phyloP scores from a whole-genome alignment of 2,113 vertebrate genomes.

The Procavia capensis region DNA sequence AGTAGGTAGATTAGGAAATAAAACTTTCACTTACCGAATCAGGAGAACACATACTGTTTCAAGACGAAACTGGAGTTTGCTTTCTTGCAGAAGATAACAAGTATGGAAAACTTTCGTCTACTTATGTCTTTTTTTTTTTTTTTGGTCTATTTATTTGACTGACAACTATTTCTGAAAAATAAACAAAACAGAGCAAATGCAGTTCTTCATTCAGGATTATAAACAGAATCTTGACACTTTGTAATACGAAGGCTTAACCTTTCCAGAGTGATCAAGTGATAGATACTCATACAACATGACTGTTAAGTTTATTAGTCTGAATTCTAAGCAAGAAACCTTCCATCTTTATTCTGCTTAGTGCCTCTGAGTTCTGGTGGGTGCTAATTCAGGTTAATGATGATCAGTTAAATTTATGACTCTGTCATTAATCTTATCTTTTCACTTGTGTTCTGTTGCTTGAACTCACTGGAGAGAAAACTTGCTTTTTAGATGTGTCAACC shows the following conservation, averaged over 20 bases:
- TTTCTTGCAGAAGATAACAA: neutral
- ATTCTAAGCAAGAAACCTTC: neutral
- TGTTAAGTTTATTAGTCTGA: too few species aligned
- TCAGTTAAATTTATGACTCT: neutral
- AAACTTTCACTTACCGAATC: neutral
- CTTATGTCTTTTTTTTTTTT: neutral
- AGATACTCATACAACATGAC: neutral
- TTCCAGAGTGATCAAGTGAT: neutral
- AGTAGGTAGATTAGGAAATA: neutral
- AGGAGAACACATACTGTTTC: neutral
- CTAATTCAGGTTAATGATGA: neutral
- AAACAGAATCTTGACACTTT: neutral
- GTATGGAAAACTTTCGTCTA: neutral
- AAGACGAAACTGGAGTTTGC: neutral
- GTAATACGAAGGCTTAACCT: neutral
- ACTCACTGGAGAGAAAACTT: neutral
- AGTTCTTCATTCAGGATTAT: neutral
- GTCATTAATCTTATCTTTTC: neutral
- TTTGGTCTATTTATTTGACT: neutral
- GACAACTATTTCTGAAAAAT: neutral
- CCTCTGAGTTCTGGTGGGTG: neutral
- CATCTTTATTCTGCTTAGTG: accelerated
- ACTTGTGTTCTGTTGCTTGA: neutral
- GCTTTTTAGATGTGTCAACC: neutral
- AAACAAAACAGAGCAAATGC: neutral